A percentile compares a stretch with the other conserved stretches of the same genome.
phyloP scores from a whole-genome alignment of 2,888 invertebrate species.

The Drosophila robusta region DNA sequence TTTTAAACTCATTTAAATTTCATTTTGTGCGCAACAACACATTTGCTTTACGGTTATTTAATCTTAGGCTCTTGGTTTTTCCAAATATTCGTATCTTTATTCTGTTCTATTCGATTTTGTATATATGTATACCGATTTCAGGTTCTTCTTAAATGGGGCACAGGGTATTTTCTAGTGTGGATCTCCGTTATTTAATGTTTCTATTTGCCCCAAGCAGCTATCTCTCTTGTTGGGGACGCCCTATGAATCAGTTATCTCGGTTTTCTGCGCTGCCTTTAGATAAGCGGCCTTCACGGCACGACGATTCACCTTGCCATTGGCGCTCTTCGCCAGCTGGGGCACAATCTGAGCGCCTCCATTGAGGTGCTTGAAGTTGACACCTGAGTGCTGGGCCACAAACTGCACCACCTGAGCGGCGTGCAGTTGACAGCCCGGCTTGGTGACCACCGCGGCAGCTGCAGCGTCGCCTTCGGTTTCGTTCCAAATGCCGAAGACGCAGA shows the following conservation, averaged over 20 bases:
- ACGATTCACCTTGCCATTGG: conserved; percentile 76
- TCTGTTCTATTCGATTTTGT: background rate
- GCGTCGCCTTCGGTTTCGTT: conserved; percentile 80
- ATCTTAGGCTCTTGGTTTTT: too few species aligned
- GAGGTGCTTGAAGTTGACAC: conserved; percentile 66
- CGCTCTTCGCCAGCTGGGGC: conserved; percentile 67
- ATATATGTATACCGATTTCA: background rate
- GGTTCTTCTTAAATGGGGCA: background rate
- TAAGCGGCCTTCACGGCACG: conserved; percentile 56
- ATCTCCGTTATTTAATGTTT: too few species aligned
- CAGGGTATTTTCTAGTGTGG: background rate
- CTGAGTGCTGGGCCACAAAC: conserved; percentile 49
- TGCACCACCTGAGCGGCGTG: conserved; percentile 43
- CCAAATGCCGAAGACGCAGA: conserved; percentile 81
- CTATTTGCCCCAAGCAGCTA: too few species aligned
- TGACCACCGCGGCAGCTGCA: conserved; percentile 81
- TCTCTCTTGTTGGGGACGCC: background rate
- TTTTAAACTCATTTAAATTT: too few species aligned
- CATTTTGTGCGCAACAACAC: too few species aligned
- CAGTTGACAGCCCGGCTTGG: conserved; percentile 55
- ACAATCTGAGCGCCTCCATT: conserved; percentile 75
- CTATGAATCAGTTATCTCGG: background rate
- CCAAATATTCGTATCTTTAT: background rate
- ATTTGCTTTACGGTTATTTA: too few species aligned
- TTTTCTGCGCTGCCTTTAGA: conserved; percentile 14